phyloP scores from a whole-genome alignment of 2,113 vertebrate species.

The Bos indicus region DNA sequence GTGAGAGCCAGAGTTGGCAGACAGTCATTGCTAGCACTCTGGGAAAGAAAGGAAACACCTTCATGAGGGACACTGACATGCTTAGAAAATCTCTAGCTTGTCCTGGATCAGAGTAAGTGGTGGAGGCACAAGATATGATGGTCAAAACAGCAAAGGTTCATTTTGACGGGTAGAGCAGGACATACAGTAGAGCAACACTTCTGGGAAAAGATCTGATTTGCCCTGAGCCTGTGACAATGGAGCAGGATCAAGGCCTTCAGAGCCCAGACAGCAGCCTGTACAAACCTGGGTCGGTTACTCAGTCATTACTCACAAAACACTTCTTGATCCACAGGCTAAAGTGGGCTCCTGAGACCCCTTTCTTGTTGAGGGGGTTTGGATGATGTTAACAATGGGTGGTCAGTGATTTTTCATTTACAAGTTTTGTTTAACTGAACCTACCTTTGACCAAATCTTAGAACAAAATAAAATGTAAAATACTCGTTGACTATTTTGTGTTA shows the following conservation, averaged over 20 bases:
- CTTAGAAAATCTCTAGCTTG: background rate
- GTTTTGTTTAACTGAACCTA: background rate
- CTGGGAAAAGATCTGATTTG: background rate
- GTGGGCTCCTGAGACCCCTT: too few species aligned
- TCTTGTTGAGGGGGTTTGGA: rapidly evolving
- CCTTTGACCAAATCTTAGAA: background rate
- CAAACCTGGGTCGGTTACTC: background rate
- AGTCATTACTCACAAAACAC: background rate
- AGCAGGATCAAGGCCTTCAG: background rate
- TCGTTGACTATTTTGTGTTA: background rate
- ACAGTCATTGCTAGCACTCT: background rate
- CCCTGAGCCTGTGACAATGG: background rate
- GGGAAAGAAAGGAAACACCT: background rate
- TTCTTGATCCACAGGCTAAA: background rate
- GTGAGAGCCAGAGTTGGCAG: background rate
- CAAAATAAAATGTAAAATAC: background rate
- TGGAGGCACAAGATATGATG: background rate
- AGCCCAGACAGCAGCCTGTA: background rate
- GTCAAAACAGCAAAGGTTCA: background rate
- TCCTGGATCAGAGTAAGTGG: background rate
- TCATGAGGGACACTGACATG: rapidly evolving
- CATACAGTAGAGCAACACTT: background rate
- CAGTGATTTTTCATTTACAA: background rate
- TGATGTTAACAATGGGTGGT: background rate
- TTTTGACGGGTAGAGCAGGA: background rate